These are phyloP conservation scores for Erannis defoliaria DNA, from an alignment of 2,888 invertebrate genomes.

Conservation along the genomic window DNA sequence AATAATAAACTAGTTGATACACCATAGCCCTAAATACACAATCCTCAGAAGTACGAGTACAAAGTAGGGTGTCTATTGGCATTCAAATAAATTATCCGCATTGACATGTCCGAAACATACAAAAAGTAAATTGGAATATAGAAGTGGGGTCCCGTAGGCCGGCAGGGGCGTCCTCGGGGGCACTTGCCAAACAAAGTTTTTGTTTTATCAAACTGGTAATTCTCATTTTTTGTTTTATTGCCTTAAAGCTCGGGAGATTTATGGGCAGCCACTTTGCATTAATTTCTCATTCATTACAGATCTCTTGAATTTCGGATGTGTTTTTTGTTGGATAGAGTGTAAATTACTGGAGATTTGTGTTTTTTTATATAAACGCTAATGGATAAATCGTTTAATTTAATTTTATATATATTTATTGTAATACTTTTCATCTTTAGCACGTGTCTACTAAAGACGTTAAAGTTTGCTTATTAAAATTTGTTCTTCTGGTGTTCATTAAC, in stretches of 20 bases:
- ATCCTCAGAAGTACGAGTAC: slow-evolving; percentile 23
- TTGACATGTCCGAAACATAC: slow-evolving; percentile 52
- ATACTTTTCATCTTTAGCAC: too few relatives aligned
- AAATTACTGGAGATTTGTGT: slow-evolving; percentile 63
- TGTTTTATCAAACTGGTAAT: slow-evolving; percentile 83
- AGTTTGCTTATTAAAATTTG: too few relatives aligned
- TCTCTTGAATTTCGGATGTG: slow-evolving; percentile 70
- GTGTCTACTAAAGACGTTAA: too few relatives aligned
- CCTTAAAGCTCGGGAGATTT: slow-evolving; percentile 79
- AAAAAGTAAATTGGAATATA: slow-evolving; percentile 66
- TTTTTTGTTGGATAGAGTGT: slow-evolving; percentile 67
- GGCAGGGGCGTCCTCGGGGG: slow-evolving; percentile 67
- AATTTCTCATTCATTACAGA: slow-evolving; percentile 83
- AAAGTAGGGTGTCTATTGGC: slow-evolving; percentile 34
- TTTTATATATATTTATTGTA: background rate
- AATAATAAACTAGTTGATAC: background rate
- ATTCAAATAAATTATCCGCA: slow-evolving; percentile 44
- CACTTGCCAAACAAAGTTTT: slow-evolving; percentile 80
- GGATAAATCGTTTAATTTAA: slow-evolving; percentile 22
- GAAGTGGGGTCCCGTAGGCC: slow-evolving; percentile 53
- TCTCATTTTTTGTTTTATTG: slow-evolving; percentile 83
- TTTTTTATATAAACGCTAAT: slow-evolving; percentile 34
- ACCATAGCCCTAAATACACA: slow-evolving; percentile 22
- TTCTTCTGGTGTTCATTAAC: too few relatives aligned
- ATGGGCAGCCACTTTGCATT: slow-evolving; percentile 81